These are phyloP conservation scores for Callionymus lyra DNA, from an alignment of 2,113 vertebrate species.

Conservation along the genomic window DNA sequence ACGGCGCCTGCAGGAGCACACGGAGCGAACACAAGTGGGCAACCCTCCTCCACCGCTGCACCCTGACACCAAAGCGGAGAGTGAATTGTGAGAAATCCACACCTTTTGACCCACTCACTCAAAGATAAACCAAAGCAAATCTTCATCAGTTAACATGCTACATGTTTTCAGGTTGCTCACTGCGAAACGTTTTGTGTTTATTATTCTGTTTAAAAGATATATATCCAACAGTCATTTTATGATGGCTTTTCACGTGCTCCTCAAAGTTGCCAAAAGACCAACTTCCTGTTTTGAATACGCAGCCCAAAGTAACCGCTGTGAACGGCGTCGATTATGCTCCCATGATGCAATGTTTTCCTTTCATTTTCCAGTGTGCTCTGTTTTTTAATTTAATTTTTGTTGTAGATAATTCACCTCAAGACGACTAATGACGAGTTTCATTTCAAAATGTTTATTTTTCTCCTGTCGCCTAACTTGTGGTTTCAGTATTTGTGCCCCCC, in stretches of 20 bases:
- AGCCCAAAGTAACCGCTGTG: no score
- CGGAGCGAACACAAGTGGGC: slow-evolving; percentile 42
- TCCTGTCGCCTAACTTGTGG: slow-evolving; percentile 15
- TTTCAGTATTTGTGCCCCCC: slow-evolving; percentile 42
- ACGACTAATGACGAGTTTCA: slow-evolving; percentile 24
- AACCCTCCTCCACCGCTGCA: slow-evolving; percentile 11
- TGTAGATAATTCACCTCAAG: slow-evolving; percentile 14
- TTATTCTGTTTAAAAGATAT: no score
- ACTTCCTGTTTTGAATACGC: no score
- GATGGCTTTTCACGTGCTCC: no score
- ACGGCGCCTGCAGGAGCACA: slow-evolving; percentile 60
- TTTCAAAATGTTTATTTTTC: slow-evolving; percentile 8
- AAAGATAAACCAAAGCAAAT: background rate
- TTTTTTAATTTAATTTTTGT: slow-evolving; percentile 22
- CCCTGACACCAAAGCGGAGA: slow-evolving; percentile 45
- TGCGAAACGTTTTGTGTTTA: no score
- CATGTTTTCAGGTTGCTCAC: no score
- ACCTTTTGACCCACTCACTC: slow-evolving; percentile 39
- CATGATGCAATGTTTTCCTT: slow-evolving; percentile 9
- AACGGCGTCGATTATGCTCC: background rate
- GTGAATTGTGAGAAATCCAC: slow-evolving; percentile 49
- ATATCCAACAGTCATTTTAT: no score
- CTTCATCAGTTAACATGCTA: background rate
- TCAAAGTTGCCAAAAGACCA: no score
- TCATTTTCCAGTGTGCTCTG: slow-evolving; percentile 16